Base-by-base conservation (phyloP, 1,140 invertebrate species). In the Drosophila kanapiae region DNA sequence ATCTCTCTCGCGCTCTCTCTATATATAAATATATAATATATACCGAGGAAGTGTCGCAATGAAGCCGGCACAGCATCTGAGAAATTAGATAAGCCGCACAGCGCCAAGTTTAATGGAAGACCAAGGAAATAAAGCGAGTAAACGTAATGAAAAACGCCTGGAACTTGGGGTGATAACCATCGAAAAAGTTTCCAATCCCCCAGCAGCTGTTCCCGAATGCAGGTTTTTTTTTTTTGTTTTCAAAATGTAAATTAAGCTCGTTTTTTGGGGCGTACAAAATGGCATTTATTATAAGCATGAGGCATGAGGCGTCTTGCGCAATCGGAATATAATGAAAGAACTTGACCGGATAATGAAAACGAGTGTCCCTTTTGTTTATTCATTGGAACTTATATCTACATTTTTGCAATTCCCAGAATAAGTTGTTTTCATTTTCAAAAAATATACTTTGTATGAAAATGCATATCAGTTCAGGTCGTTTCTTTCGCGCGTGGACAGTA, bases 1-100 rank as follows among this genome's bases (percentile, higher is more conserved):
- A 78, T 78, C 63, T 37, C 27, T 33, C 33, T 33, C 29, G 7
- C 27, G n/a, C 29, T 16, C 11, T n/a, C 31, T 53, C 10, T 8
- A 23, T 23, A 23, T 23, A 23, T 23, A 3, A 3, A 23, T 23
- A 23, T 23, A 23, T 23, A 23, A 23, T 23, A 23, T 23, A 23
- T 23, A 23, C 16, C 14, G n/a, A 23, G 62, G 48, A 77, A 56
- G 63, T 78, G 74, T 78, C 63, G 63, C 75, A 77, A 78, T 45
- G 47, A 31, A 75, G 70, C n/a, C 16, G n/a, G 13, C 16, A 13
- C 31, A 9, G 67, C 13, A 37, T 16, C 37, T 13, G n/a, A 23
- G 13, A 37, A 59, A 70, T 72, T 59, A 71, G 69, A 72, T 72
- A 72, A 71, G 37, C 23, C 38, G n/a, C n/a, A n/a, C n/a, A 33